These are phyloP conservation scores for Triplophysa rosa DNA, from an alignment of 2,113 vertebrate species.

Conservation along the genomic window DNA sequence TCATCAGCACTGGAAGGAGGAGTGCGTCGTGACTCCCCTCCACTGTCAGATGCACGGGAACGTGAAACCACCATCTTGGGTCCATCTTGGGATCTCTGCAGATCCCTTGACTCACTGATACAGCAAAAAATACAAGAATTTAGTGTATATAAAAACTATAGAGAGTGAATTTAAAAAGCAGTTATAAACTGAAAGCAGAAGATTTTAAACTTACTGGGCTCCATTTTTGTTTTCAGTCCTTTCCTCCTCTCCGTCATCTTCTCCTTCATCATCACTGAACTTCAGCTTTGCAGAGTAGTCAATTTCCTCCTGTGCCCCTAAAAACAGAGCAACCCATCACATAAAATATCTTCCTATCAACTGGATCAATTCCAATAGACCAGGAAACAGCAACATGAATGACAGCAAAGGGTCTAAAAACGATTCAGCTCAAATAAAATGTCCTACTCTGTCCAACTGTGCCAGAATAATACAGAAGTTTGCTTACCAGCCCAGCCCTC, in stretches of 20 bases:
- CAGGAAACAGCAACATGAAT: too few species aligned
- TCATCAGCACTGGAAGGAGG: slow-evolving; percentile 74
- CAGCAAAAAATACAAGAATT: not conserved
- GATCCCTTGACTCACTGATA: slow-evolving; percentile 62
- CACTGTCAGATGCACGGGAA: slow-evolving; percentile 68
- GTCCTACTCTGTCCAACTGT: not conserved
- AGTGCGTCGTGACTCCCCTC: slow-evolving; percentile 69
- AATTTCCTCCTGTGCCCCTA: slow-evolving; percentile 91
- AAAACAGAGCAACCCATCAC: not conserved
- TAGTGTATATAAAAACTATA: not conserved
- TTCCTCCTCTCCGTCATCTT: slow-evolving; percentile 84
- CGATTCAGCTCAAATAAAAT: not conserved
- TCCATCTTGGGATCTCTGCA: slow-evolving; percentile 68
- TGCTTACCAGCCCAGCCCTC: slow-evolving; percentile 90
- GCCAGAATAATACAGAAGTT: not conserved
- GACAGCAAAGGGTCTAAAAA: too few species aligned
- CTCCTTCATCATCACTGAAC: slow-evolving; percentile 93
- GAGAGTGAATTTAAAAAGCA: not conserved
- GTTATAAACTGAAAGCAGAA: not conserved
- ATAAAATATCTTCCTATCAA: not conserved
- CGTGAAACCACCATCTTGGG: slow-evolving; percentile 64
- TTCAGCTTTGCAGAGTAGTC: slow-evolving; percentile 94
- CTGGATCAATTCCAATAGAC: too few species aligned
- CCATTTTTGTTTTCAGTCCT: slow-evolving; percentile 70
- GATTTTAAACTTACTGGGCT: slow-evolving; percentile 64